Conservation (phyloP, 1,140 invertebrate species). For the Lepidostoma basale region DNA sequence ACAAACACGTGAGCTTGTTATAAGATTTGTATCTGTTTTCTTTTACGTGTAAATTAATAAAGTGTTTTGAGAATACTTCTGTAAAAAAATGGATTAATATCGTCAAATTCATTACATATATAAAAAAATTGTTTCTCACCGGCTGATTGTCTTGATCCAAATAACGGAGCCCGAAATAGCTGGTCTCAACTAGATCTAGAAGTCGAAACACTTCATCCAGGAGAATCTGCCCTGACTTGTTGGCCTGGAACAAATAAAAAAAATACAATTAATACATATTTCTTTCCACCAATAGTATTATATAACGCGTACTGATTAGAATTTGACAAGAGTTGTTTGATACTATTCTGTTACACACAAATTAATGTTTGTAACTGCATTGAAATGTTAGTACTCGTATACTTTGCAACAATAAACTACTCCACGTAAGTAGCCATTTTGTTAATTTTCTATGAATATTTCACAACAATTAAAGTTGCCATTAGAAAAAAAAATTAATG, state of each 20-base stretch:
- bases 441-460: too few species aligned
- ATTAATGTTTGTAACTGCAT: background rate
- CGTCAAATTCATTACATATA: too few species aligned
- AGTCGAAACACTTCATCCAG: conserved; percentile 88
- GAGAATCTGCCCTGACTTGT: conserved; percentile 81
- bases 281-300: background rate
- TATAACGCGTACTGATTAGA: background rate
- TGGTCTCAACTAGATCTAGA: conserved; percentile 89
- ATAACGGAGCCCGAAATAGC: conserved; percentile 91
- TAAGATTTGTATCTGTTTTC: too few species aligned
- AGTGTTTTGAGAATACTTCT: too few species aligned
- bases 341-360: background rate
- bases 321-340: background rate
- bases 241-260: conserved; percentile 72
- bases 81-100: too few species aligned
- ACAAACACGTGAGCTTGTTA: too few species aligned
- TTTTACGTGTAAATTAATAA: too few species aligned
- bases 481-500: too few species aligned
- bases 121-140: too few species aligned
- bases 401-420: background rate
- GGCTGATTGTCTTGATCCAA: conserved; percentile 87
- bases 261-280: too few species aligned
- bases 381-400: background rate
- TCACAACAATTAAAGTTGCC: too few species aligned
- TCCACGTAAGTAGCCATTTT: background rate